These are phyloP conservation scores for Myopa testacea DNA, from an alignment of 2,888 invertebrate species.

Conservation along the genomic window DNA sequence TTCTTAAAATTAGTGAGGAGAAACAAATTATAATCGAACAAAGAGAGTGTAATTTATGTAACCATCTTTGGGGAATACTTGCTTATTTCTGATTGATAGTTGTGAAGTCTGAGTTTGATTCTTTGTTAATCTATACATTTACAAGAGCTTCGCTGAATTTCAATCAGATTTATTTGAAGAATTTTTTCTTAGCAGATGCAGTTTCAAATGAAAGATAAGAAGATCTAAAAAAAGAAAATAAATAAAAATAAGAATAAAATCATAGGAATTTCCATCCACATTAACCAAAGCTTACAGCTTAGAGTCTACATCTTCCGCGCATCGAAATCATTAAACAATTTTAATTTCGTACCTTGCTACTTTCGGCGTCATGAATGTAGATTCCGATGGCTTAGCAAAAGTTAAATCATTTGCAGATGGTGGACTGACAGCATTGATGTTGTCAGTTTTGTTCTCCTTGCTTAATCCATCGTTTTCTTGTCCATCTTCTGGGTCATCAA, in stretches of 20 bases:
- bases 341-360: slow-evolving; percentile 48
- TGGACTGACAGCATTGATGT: not conserved
- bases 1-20: no score
- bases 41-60: no score
- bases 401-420: slow-evolving; percentile 21
- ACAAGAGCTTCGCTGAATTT: no score
- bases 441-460: slow-evolving; percentile 12
- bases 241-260: no score
- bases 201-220: slow-evolving; percentile 43
- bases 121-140: no score
- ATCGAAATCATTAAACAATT: not conserved
- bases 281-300: no score
- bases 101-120: no score
- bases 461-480: slow-evolving; percentile 2
- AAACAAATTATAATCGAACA: no score
- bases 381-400: slow-evolving; percentile 43
- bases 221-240: not conserved
- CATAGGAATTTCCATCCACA: no score
- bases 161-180: slow-evolving; percentile 48
- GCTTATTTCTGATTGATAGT: no score
- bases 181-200: slow-evolving; percentile 54
- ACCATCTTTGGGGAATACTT: no score
- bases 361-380: slow-evolving; percentile 50
- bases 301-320: no score
- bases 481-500: slow-evolving; percentile 15